Evolutionary conservation across 2,113 vertebrate genomes (phyloP).

Genomic region (Triplophysa siluroides): DNA sequence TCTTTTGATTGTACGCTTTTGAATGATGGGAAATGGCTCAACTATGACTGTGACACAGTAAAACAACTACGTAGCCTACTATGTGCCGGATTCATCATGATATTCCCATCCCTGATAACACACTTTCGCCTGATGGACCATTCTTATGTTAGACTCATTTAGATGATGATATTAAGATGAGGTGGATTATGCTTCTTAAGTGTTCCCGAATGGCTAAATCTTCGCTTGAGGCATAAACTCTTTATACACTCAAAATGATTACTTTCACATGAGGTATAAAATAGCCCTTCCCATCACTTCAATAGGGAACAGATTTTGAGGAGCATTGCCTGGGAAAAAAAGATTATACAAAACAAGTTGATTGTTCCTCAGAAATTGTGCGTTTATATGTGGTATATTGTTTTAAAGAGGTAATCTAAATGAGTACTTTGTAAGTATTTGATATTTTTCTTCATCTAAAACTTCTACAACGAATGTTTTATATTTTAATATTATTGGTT

Average conservation of each 20-base stretch:
- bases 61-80: constrained; percentile 8
- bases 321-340: neutral
- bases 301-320: neutral
- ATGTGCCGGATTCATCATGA: neutral
- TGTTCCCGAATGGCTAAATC: constrained; percentile 22
- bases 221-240: constrained; percentile 21
- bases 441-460: too few species aligned
- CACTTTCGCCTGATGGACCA: constrained; percentile 14
- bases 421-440: too few species aligned
- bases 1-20: neutral
- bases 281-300: neutral
- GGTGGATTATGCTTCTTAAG: constrained; percentile 41
- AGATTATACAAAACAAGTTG: too few species aligned
- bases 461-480: too few species aligned
- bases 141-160: constrained; percentile 35
- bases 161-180: constrained; percentile 36
- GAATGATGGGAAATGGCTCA: constrained; percentile 16
- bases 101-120: constrained; percentile 35
- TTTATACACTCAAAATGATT: constrained; percentile 36
- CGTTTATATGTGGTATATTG: too few species aligned
- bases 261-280: constrained; percentile 25
- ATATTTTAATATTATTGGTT: too few species aligned
- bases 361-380: neutral
- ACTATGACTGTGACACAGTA: constrained; percentile 4
- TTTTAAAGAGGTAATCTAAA: too few species aligned